These are phyloP conservation scores for Lateolabrax maculatus DNA, from an alignment of 2,797 vertebrate genomes.

Conservation along the genomic window DNA sequence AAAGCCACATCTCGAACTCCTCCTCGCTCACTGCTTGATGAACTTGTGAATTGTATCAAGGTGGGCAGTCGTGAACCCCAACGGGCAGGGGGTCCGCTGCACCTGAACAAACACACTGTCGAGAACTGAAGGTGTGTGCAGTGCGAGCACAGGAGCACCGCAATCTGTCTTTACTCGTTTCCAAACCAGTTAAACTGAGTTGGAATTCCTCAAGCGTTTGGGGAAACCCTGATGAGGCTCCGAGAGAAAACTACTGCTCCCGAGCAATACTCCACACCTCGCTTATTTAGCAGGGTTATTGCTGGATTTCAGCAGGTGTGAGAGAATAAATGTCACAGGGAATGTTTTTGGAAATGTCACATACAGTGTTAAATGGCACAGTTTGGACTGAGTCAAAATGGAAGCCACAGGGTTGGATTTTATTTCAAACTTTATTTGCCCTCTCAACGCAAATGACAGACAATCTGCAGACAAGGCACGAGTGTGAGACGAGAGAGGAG, in stretches of 20 bases:
- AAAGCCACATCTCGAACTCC: conserved; percentile 85
- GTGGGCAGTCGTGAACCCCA: conserved; percentile 84
- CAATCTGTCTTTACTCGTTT: conserved; percentile 19
- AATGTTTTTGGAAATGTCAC: conserved; percentile 48
- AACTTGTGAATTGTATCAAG: conserved; percentile 88
- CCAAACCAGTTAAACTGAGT: conserved; percentile 42
- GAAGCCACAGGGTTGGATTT: conserved; percentile 44
- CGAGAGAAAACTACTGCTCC: conserved; percentile 37
- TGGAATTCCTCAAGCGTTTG: conserved; percentile 47
- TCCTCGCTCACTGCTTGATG: conserved; percentile 86
- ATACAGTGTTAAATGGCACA: conserved; percentile 34
- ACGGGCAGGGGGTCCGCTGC: conserved; percentile 77
- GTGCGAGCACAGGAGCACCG: conserved; percentile 13
- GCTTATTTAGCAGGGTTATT: conserved; percentile 61
- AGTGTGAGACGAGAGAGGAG: conserved; percentile 4
- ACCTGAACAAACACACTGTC: conserved; percentile 93
- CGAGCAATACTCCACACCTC: conserved; percentile 60
- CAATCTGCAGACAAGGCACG: conserved; percentile 13
- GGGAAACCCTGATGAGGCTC: conserved; percentile 19
- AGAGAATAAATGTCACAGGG: conserved; percentile 57
- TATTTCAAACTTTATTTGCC: conserved; percentile 53
- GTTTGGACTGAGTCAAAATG: conserved; percentile 37
- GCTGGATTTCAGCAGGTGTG: conserved; percentile 66
- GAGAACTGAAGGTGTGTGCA: conserved; percentile 67
- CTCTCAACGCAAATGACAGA: conserved; percentile 38